A percentile compares a stretch with the other conserved stretches of the same genome.
These are phyloP conservation scores for Hemitrygon akajei DNA, from an alignment of 2,797 vertebrate species.

Conservation along the genomic window DNA sequence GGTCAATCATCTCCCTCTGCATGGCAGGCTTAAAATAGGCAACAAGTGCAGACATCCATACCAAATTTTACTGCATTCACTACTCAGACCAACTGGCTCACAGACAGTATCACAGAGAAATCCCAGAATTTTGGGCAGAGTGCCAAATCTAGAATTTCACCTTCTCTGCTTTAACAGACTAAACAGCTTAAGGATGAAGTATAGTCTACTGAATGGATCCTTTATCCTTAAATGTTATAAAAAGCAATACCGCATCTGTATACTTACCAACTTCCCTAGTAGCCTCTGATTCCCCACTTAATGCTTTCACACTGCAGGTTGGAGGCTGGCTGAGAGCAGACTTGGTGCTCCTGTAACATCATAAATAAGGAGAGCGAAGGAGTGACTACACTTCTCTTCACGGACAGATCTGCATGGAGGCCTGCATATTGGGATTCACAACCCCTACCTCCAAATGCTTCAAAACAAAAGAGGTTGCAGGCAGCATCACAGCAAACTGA, in stretches of 20 bases:
- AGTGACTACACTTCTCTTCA: background rate
- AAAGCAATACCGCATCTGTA: background rate
- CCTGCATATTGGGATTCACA: background rate
- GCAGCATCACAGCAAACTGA: background rate
- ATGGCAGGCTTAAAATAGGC: slow-evolving; percentile 15
- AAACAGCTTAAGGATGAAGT: slow-evolving; percentile 25
- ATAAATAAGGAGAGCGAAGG: background rate
- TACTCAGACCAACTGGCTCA: slow-evolving; percentile 28
- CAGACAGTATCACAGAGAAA: slow-evolving; percentile 13
- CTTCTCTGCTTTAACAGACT: background rate
- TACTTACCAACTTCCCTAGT: background rate
- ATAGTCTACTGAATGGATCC: background rate
- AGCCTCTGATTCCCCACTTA: background rate
- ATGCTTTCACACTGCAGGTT: background rate
- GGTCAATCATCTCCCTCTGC: background rate
- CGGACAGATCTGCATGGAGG: background rate
- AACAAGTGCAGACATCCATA: background rate
- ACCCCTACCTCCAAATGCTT: background rate
- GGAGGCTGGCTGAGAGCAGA: background rate
- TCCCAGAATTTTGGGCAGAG: background rate
- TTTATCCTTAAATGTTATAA: background rate
- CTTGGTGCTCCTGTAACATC: background rate
- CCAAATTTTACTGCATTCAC: slow-evolving; percentile 1
- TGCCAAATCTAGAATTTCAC: slow-evolving; percentile 28
- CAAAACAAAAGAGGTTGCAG: background rate